phyloP scores from a whole-genome alignment of 2,113 vertebrate genomes.

The Triplophysa tibetana region DNA sequence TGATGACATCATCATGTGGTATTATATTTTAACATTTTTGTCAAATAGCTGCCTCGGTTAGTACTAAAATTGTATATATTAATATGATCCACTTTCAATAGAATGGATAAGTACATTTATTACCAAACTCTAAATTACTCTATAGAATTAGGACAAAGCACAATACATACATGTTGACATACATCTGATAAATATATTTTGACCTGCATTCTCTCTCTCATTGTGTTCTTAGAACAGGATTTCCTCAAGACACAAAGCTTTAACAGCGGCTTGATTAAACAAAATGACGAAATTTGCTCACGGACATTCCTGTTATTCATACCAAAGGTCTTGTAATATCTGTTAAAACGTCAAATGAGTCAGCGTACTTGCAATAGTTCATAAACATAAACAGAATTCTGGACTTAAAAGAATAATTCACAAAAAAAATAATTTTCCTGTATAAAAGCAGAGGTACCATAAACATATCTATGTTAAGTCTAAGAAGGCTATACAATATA shows the following conservation, averaged over 20 bases:
- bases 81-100: too few relatives aligned
- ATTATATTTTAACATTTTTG: too few relatives aligned
- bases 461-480: too few relatives aligned
- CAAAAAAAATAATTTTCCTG: too few relatives aligned
- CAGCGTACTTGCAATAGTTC: slow-evolving; percentile 25
- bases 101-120: neutral
- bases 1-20: too few relatives aligned
- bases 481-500: too few relatives aligned
- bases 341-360: slow-evolving; percentile 42
- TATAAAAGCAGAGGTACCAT: too few relatives aligned
- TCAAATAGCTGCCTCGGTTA: too few relatives aligned
- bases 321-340: slow-evolving; percentile 11
- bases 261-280: slow-evolving; percentile 63
- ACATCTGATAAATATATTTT: slow-evolving; percentile 15
- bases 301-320: slow-evolving; percentile 70
- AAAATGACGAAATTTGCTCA: neutral
- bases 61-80: too few relatives aligned
- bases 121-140: neutral
- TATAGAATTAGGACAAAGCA: neutral
- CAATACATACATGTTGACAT: neutral
- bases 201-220: slow-evolving; percentile 2
- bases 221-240: slow-evolving; percentile 65
- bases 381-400: slow-evolving; percentile 11
- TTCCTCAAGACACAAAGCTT: slow-evolving; percentile 75
- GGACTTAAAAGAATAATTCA: too few relatives aligned